Evolutionary conservation across 2,797 vertebrate species (phyloP), one percentile per base, ranked within the genome.

Genomic region (Rhincodon typus): DNA sequence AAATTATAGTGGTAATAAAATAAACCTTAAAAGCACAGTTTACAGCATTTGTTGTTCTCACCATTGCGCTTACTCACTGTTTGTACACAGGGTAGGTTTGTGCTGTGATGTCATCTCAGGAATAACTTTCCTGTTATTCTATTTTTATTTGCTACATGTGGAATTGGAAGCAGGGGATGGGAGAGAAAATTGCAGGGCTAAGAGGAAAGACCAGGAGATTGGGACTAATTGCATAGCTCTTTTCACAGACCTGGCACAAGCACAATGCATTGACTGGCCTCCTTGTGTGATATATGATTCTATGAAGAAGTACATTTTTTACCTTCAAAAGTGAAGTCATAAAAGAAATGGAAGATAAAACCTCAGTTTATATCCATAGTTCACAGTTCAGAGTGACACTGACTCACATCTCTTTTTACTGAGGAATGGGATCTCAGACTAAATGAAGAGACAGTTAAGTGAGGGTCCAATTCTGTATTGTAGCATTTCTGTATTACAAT

Each of bases 11-110:
- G 19, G 53, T 34, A 91, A 88, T 57, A 88, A 38, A 79, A 93
- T 93, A 8, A 69, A 93, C 42, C 90, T 66, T 66, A 38, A 69
- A 93, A 42, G n/a, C 25, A 69, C n/a, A 7, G 23, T 69, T 93
- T 50, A 42, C 66, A 93, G 90, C 62, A 93, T 93, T 93, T 93
- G 90, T 93, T 93, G 62, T 93, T 93, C 66, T 93, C 90, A 23
- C 90, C 2, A 42, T 93, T 69, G 62, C n/a, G 69, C 90, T 91
- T 91, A 25, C 23, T 62, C 90, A 67, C 62, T 42, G 23, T 93
- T 93, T 93, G 34, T 42, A 69, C n/a, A n/a, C 90, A 93, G 66
- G n/a, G 90, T 69, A 93, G 42, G 12, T 69, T 27, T n/a, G 42
- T 69, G 21, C 67, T 69, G 66, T 69, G 62, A 93, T 69, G 67